Evolutionary conservation across 1,140 invertebrate species (phyloP).

Genomic region (Zaprionus ghesquierei): DNA sequence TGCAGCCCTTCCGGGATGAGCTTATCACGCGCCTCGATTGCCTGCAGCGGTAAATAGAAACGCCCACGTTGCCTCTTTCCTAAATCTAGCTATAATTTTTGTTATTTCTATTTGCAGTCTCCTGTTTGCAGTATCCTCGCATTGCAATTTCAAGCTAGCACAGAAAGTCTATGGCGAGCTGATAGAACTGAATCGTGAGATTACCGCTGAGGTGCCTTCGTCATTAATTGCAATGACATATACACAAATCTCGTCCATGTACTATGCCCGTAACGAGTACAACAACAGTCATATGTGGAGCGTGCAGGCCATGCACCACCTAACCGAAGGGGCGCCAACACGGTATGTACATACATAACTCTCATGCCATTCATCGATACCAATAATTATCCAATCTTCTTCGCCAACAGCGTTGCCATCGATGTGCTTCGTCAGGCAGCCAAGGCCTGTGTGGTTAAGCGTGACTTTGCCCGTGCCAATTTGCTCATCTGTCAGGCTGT

Average conservation of each 20-base stretch:
- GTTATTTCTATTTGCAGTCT: conserved; percentile 85
- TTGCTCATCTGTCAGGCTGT: conserved; percentile 92
- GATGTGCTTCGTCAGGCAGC: conserved; percentile 92
- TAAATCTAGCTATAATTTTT: no score
- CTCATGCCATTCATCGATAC: no score
- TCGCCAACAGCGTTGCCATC: conserved; percentile 85
- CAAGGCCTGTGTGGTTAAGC: conserved; percentile 93
- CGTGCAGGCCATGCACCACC: conserved; percentile 87
- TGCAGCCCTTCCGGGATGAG: conserved; percentile 81
- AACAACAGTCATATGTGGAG: conserved; percentile 90
- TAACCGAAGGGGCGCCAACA: conserved; percentile 85
- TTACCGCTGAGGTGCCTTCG: conserved; percentile 46
- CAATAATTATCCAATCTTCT: not conserved
- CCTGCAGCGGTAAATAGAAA: conserved; percentile 91
- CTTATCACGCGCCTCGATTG: conserved; percentile 87
- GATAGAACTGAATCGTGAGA: conserved; percentile 32
- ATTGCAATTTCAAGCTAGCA: conserved; percentile 88
- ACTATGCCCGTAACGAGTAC: conserved; percentile 92
- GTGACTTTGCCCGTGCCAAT: conserved; percentile 91
- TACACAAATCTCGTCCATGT: conserved; percentile 90
- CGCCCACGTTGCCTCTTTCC: no score
- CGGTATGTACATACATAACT: conserved; percentile 81
- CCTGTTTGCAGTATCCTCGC: conserved; percentile 90
- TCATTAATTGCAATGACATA: conserved; percentile 87
- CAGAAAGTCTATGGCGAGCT: conserved; percentile 54